These are phyloP conservation scores for Himalopsyche anomala DNA, from an alignment of 2,888 invertebrate genomes.

Conservation along the genomic window DNA sequence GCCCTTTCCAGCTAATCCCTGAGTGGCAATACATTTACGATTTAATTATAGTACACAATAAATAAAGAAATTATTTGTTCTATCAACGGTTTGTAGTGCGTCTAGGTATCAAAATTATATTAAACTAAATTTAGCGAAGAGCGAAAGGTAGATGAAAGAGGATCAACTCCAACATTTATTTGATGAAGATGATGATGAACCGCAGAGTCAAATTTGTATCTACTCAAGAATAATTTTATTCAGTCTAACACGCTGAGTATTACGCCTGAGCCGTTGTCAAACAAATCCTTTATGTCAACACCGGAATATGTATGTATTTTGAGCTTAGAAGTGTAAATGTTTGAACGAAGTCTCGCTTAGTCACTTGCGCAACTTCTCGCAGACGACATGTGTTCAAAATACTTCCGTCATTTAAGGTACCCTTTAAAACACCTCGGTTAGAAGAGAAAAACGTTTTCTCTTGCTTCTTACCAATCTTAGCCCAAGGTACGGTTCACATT, in stretches of 20 bases:
- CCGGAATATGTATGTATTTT: constrained; percentile 18
- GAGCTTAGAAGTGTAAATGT: constrained; percentile 29
- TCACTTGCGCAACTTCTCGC: neutral
- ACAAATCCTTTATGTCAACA: constrained; percentile 27
- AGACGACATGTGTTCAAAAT: constrained; percentile 31
- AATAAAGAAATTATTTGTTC: no score
- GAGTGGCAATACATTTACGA: no score
- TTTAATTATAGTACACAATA: no score
- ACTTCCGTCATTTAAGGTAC: neutral
- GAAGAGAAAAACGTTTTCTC: constrained; percentile 1
- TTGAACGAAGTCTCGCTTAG: constrained; percentile 21
- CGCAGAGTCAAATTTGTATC: no score
- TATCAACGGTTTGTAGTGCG: no score
- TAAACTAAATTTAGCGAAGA: no score
- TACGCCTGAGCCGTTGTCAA: neutral
- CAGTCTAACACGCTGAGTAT: neutral
- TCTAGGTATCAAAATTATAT: no score
- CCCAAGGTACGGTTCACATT: constrained; percentile 8
- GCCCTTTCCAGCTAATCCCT: no score
- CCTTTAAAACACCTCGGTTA: neutral
- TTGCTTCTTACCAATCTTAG: neutral
- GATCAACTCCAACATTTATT: no score
- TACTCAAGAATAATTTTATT: constrained; percentile 17
- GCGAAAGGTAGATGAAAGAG: no score
- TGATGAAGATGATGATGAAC: no score